Evolutionary conservation across 2,797 vertebrate species (phyloP), one percentile per base, ranked within the genome.

Genomic region (Craterocephalus amniculus): DNA sequence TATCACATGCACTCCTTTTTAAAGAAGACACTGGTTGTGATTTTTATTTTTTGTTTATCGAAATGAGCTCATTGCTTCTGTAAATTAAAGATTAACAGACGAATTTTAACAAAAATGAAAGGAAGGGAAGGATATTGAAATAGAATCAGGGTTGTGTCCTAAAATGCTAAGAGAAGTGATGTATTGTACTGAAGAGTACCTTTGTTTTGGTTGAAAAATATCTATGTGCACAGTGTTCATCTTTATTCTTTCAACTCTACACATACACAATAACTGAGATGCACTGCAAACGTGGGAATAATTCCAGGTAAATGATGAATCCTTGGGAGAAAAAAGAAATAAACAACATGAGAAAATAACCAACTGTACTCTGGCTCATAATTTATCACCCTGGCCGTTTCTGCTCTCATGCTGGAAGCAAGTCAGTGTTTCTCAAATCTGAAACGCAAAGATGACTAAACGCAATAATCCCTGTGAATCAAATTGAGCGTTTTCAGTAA

Each of bases 401-500:
- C 35, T 54, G 54, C 48, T 70, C 22, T 72, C 29, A 38, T 20
- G 52, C 38, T 52, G 18, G 40, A 43, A 43, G 40, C 40, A 1
- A 40, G 16, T 31, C 49, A 29, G 14, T 69, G 65, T 54, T 3
- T 20, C 35, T 13, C 48, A 26, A 59, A 70, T 55, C 6, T 45
- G 4, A 74, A 70, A 73, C 70, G 63, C 40, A 35, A 67, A 72
- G 52, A 48, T 57, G 70, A 73, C 78, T 56, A 62, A 34, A 55
- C 54, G 54, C 14, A 31, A 61, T 61, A 59, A 48, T 67, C 76
- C 14, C 29, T 61, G 22, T 31, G 45, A 70, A 71, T 54, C 69
- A 71, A 74, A 84, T 81, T 84, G 24, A n/a, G 29, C 58, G 48
- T 72, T 84, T 81, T 55, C 71, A 74, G 45, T 67, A 81, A 81